phyloP scores from a whole-genome alignment of 2,113 vertebrate species.

The Malurus melanocephalus region DNA sequence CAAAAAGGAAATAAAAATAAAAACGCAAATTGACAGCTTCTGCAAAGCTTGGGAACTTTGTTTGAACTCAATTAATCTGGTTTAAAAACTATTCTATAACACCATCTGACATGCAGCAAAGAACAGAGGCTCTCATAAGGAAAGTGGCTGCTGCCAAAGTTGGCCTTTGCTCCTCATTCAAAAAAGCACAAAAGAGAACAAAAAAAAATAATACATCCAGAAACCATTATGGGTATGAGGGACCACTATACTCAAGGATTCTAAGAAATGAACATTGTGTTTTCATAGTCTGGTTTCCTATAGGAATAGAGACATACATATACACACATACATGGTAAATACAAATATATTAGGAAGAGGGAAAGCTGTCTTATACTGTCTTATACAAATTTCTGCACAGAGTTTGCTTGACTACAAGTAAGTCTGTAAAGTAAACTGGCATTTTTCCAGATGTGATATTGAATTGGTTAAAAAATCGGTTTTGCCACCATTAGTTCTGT shows the following conservation, averaged over 20 bases:
- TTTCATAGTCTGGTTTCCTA: background rate
- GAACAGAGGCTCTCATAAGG: background rate
- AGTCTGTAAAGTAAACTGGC: background rate
- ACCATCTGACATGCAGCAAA: background rate
- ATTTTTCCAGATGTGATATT: background rate
- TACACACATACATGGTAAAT: background rate
- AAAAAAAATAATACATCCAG: background rate
- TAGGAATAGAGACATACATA: accelerated
- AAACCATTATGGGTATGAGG: background rate
- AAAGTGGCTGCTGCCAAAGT: background rate
- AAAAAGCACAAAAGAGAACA: background rate
- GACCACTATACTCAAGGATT: background rate
- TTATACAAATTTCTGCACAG: background rate
- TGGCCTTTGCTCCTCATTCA: background rate
- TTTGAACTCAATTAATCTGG: background rate
- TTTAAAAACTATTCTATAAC: background rate
- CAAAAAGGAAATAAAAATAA: conserved; percentile 4
- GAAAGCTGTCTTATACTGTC: background rate
- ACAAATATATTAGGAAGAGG: background rate
- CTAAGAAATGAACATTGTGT: background rate
- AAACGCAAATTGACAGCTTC: background rate
- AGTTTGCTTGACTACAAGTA: background rate
- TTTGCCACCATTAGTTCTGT: background rate
- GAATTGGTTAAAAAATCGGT: background rate
- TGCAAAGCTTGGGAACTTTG: background rate